A percentile compares a stretch with the other conserved stretches of the same genome.
These are phyloP conservation scores for Lanius collurio DNA, from an alignment of 2,113 vertebrate genomes.

Conservation along the genomic window DNA sequence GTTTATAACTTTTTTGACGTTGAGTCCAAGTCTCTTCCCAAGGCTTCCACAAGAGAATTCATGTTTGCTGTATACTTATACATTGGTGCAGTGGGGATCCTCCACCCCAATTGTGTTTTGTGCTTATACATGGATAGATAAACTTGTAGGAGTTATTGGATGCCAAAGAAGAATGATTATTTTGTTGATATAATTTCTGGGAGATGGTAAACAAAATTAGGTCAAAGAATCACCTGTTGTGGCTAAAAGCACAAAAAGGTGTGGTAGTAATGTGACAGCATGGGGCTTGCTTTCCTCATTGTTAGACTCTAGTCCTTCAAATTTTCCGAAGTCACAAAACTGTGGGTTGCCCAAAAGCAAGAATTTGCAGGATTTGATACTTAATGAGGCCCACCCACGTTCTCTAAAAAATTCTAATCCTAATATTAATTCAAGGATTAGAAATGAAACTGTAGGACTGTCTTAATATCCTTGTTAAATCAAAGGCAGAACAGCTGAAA, in stretches of 20 bases:
- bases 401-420: background rate
- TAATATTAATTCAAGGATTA: constrained; percentile 2
- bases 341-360: background rate
- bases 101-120: background rate
- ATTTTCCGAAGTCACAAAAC: background rate
- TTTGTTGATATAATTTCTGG: background rate
- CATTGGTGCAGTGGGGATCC: background rate
- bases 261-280: background rate
- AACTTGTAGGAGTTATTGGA: background rate
- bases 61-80: background rate
- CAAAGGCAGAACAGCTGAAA: background rate
- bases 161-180: background rate
- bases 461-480: background rate
- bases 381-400: background rate
- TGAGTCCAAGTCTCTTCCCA: background rate
- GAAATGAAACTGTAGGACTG: background rate
- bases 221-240: background rate
- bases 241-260: background rate
- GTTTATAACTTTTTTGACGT: background rate
- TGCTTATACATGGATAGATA: background rate
- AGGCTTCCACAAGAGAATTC: background rate
- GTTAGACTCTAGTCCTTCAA: background rate
- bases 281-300: background rate
- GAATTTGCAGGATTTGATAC: background rate
- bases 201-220: background rate